Percentiles rank a stretch among this genome's conserved stretches.
phyloP scores from a whole-genome alignment of 2,797 vertebrate species.

The Zalophus californianus region DNA sequence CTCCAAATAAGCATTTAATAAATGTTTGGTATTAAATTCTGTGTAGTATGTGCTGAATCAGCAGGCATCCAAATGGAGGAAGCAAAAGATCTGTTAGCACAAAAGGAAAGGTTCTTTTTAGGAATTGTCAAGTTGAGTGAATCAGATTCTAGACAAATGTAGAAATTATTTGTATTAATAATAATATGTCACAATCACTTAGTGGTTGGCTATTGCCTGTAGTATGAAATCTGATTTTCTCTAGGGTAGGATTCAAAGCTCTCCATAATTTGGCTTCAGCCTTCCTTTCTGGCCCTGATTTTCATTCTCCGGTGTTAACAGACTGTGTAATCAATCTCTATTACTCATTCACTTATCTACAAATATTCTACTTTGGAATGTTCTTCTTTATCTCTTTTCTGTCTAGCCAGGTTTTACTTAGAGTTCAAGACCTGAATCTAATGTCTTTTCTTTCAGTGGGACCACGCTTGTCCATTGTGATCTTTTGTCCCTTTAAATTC shows the following conservation, averaged over 20 bases:
- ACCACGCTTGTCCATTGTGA: background rate
- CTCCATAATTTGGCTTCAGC: constrained; percentile 14
- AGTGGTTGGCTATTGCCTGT: background rate
- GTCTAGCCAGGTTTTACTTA: background rate
- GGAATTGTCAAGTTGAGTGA: background rate
- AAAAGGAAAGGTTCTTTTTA: constrained; percentile 34
- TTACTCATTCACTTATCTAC: constrained; percentile 31
- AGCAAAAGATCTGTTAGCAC: background rate
- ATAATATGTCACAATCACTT: constrained; percentile 27
- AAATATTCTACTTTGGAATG: constrained; percentile 37
- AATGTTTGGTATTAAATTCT: constrained; percentile 25
- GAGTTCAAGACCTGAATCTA: background rate
- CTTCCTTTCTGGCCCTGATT: background rate
- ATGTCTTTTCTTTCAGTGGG: background rate
- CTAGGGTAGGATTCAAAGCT: background rate
- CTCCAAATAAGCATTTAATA: background rate
- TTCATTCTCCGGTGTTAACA: constrained; percentile 37
- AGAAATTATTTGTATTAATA: constrained; percentile 36
- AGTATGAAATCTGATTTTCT: constrained; percentile 3
- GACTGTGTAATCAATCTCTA: constrained; percentile 9
- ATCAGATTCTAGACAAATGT: constrained; percentile 19
- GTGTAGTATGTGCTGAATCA: background rate
- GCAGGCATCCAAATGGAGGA: background rate
- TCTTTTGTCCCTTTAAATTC: background rate
- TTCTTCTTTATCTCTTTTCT: constrained; percentile 9